phyloP scores from a whole-genome alignment of 1,140 invertebrate genomes.

The Ganaspis sp. region DNA sequence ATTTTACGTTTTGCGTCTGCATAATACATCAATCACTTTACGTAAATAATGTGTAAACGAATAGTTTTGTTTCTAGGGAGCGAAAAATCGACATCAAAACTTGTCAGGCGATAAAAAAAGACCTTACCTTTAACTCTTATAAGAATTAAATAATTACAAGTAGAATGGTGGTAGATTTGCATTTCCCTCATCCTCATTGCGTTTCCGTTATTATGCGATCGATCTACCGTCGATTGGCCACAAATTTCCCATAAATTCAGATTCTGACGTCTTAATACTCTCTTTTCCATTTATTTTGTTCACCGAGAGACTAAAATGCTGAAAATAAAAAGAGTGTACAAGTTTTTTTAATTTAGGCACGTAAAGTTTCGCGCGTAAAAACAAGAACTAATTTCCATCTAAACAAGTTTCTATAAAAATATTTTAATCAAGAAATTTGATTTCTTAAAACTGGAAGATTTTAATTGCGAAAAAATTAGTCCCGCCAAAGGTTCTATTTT shows the following conservation, averaged over 20 bases:
- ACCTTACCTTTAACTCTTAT: conserved; percentile 39
- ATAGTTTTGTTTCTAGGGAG: conserved; percentile 12
- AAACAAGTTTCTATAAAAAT: too few species aligned
- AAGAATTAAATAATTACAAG: conserved; percentile 49
- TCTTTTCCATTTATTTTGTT: conserved; percentile 35
- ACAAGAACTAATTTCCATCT: too few species aligned
- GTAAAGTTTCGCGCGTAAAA: conserved; percentile 34
- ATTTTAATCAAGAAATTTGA: too few species aligned
- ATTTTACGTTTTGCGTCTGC: conserved; percentile 1
- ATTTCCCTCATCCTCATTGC: conserved; percentile 45
- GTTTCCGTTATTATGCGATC: conserved; percentile 54
- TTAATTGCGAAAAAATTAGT: too few species aligned
- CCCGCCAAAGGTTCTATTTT: too few species aligned
- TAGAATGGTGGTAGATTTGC: conserved; percentile 48
- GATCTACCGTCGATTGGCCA: conserved; percentile 55
- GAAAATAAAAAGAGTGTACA: conserved; percentile 37
- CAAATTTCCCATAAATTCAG: conserved; percentile 54
- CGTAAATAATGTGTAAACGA: conserved; percentile 14
- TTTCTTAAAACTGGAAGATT: too few species aligned
- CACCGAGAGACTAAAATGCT: not conserved
- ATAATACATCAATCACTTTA: conserved; percentile 27
- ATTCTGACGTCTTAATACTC: conserved; percentile 44
- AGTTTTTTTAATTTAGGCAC: conserved; percentile 34
- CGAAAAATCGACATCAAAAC: conserved; percentile 54
- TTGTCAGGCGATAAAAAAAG: conserved; percentile 44